Percentiles rank a stretch among this genome's conserved stretches.
phyloP scores from a whole-genome alignment of 2,113 vertebrate species.

The Ascaphus truei region DNA sequence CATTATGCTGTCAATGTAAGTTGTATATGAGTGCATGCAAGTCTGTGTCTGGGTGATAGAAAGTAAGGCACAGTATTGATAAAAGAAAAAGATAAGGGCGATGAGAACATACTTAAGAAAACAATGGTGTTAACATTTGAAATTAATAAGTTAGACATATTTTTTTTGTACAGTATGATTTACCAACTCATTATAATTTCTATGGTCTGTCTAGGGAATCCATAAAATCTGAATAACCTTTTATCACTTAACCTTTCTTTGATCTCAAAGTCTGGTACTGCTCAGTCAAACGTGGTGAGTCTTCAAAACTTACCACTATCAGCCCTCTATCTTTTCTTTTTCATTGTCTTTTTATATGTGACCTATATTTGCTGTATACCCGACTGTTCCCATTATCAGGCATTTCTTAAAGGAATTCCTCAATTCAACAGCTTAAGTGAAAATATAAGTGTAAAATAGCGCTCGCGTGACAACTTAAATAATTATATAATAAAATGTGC shows the following conservation, averaged over 20 bases:
- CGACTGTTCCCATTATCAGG: too few relatives aligned
- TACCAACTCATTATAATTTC: not conserved
- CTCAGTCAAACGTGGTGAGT: too few relatives aligned
- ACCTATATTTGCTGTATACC: too few relatives aligned
- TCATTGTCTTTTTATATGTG: too few relatives aligned
- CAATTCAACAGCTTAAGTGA: too few relatives aligned
- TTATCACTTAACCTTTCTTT: constrained; percentile 9
- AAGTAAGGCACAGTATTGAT: constrained; percentile 28
- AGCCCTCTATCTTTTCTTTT: too few relatives aligned
- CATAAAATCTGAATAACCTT: not conserved
- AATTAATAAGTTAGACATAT: constrained; percentile 31
- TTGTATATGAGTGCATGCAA: constrained; percentile 36
- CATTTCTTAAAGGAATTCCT: too few relatives aligned
- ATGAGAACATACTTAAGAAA: constrained; percentile 36
- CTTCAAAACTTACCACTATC: not conserved
- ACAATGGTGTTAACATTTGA: constrained; percentile 36
- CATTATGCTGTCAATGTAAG: constrained; percentile 46
- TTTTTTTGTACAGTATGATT: not conserved
- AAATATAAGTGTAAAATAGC: too few relatives aligned
- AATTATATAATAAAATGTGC: too few relatives aligned
- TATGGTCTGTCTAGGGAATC: not conserved
- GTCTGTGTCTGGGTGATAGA: constrained; percentile 37
- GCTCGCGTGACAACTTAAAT: too few relatives aligned
- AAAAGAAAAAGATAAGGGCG: constrained; percentile 25
- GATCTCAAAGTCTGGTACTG: not conserved